Evolutionary conservation across 1,140 invertebrate genomes (phyloP).

Genomic region (Monomorium pharaonis): DNA sequence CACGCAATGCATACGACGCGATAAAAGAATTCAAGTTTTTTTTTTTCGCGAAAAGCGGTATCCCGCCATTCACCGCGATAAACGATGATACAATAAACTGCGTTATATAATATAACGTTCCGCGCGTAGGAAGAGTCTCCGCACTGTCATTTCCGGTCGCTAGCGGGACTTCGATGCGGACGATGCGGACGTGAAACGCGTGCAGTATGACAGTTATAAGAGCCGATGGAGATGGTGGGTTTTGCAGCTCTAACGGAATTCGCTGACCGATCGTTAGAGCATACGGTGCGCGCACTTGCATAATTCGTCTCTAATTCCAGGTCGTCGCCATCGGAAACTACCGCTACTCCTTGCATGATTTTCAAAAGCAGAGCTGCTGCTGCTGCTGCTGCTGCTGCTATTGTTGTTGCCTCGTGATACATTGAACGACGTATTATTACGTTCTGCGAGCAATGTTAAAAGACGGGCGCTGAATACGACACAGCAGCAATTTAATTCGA

Average conservation of each 20-base stretch:
- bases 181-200: constrained; percentile 58
- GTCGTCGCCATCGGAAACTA: not conserved
- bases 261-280: not conserved
- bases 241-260: constrained; percentile 63
- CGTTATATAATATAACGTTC: not conserved
- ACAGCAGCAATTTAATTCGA: not conserved
- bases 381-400: not conserved
- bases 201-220: constrained; percentile 70
- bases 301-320: constrained; percentile 32
- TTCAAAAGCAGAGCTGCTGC: not conserved
- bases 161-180: constrained; percentile 64
- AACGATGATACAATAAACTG: not conserved
- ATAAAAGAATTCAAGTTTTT: not conserved
- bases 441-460: not conserved
- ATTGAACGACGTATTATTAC: not conserved
- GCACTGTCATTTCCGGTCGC: constrained; percentile 50
- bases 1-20: not conserved
- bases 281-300: not conserved
- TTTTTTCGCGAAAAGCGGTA: not conserved
- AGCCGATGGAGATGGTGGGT: constrained; percentile 51
- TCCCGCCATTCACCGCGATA: not conserved
- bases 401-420: not conserved
- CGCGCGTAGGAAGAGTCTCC: not conserved
- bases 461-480: not conserved
- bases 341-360: not conserved